Conservation (phyloP, 2,797 vertebrate species). For the Silurus lanzhouensis region DNA sequence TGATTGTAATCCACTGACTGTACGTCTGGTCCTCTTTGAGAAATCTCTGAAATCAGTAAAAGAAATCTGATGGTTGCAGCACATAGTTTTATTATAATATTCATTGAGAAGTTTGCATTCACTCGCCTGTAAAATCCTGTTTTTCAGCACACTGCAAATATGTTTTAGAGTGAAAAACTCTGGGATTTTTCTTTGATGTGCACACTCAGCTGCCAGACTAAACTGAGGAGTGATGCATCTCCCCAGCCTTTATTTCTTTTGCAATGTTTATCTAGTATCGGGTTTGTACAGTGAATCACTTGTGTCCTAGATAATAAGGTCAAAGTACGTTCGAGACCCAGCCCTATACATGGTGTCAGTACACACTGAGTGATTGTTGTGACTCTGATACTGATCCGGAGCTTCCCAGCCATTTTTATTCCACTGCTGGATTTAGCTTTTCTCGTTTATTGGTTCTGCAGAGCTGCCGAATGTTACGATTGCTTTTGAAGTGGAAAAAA, state of each 20-base stretch:
- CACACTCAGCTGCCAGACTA: not conserved
- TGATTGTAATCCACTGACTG: too few species aligned
- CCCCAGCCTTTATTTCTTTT: conserved; percentile 5
- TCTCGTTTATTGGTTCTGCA: not conserved
- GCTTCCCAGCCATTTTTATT: not conserved
- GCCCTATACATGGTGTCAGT: not conserved
- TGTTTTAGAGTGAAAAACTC: not conserved
- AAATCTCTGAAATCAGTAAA: not conserved
- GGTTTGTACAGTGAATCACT: conserved; percentile 36
- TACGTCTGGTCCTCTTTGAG: not conserved
- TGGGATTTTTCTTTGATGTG: not conserved
- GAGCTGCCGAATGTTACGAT: not conserved
- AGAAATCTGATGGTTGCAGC: too few species aligned
- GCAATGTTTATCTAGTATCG: conserved; percentile 18
- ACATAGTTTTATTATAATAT: not conserved
- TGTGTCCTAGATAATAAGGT: conserved; percentile 38
- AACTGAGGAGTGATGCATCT: not conserved
- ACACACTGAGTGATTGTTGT: not conserved
- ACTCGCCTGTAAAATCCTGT: not conserved
- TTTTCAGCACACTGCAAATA: not conserved
- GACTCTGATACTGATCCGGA: not conserved
- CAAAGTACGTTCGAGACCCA: conserved; percentile 24
- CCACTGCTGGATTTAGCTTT: too few species aligned
- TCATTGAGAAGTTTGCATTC: not conserved
- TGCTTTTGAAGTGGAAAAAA: not conserved